Conservation (phyloP, 2,888 invertebrate genomes). For the Gymnocheta viridis region DNA sequence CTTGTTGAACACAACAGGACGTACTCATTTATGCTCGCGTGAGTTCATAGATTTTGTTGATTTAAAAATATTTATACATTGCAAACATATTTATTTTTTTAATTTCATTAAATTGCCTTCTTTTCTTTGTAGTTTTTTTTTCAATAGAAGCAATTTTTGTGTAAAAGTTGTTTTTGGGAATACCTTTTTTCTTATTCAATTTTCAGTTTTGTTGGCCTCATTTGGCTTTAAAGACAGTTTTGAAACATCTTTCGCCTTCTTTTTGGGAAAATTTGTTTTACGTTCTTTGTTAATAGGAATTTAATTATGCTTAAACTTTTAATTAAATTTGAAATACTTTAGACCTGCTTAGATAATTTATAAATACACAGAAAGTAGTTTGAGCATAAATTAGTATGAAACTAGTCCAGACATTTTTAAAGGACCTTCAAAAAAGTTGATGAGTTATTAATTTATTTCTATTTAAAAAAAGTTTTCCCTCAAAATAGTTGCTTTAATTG, state of each 20-base stretch:
- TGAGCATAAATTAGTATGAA: no score
- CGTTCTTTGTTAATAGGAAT: neutral
- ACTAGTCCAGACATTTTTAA: no score
- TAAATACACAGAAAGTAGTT: no score
- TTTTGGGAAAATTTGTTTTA: neutral
- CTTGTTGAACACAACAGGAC: neutral
- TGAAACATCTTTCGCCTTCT: neutral
- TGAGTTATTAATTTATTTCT: no score
- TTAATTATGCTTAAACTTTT: neutral
- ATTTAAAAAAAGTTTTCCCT: no score
- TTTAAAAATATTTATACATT: neutral
- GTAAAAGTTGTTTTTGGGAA: no score
- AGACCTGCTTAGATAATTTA: no score
- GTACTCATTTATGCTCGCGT: neutral
- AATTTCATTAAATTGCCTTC: neutral
- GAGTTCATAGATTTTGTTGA: neutral
- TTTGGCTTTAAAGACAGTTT: conserved; percentile 1
- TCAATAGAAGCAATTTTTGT: neutral
- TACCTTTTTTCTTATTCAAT: no score
- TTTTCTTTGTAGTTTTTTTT: neutral
- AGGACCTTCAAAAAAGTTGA: no score
- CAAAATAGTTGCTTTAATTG: no score
- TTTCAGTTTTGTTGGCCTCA: conserved; percentile 10
- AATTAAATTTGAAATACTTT: no score
- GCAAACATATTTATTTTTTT: no score